Evolutionary conservation across 2,888 invertebrate genomes (phyloP).

Genomic region (Leucozona laternaria): DNA sequence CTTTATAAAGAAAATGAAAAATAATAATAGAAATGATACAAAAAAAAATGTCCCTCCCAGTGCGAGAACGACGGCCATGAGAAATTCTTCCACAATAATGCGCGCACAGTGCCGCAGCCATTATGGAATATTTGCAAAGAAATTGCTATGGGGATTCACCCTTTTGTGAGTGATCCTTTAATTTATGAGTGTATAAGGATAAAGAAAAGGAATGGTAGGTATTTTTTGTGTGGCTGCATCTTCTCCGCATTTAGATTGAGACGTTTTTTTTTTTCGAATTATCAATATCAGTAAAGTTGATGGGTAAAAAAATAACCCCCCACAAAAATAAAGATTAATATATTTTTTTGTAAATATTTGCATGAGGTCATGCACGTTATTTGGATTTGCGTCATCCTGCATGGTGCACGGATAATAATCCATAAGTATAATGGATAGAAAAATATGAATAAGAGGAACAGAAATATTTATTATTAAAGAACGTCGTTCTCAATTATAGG

Average conservation of each 20-base stretch:
- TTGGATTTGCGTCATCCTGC: constrained; percentile 32
- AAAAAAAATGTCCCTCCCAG: constrained; percentile 36
- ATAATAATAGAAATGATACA: constrained; percentile 38
- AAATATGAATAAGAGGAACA: background rate
- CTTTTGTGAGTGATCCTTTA: constrained; percentile 71
- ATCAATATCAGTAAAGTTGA: constrained; percentile 51
- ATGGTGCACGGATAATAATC: background rate
- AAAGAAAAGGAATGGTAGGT: constrained; percentile 16
- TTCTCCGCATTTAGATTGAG: constrained; percentile 51
- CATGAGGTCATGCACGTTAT: constrained; percentile 49
- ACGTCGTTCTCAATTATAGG: background rate
- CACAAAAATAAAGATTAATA: background rate
- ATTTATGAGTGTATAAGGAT: constrained; percentile 57
- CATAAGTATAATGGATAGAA: background rate
- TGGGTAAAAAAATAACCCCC: constrained; percentile 31
- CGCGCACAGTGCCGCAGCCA: constrained; percentile 64
- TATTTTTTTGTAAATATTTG: constrained; percentile 32
- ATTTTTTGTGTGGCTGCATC: constrained; percentile 20
- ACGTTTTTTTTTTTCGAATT: constrained; percentile 39
- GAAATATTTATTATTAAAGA: background rate
- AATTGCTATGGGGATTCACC: constrained; percentile 53
- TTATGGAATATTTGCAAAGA: constrained; percentile 74
- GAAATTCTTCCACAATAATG: constrained; percentile 48
- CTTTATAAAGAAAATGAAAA: constrained; percentile 59
- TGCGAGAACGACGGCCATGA: constrained; percentile 63